Evolutionary conservation across 2,113 vertebrate genomes (phyloP).

Genomic region (Osmerus mordax): DNA sequence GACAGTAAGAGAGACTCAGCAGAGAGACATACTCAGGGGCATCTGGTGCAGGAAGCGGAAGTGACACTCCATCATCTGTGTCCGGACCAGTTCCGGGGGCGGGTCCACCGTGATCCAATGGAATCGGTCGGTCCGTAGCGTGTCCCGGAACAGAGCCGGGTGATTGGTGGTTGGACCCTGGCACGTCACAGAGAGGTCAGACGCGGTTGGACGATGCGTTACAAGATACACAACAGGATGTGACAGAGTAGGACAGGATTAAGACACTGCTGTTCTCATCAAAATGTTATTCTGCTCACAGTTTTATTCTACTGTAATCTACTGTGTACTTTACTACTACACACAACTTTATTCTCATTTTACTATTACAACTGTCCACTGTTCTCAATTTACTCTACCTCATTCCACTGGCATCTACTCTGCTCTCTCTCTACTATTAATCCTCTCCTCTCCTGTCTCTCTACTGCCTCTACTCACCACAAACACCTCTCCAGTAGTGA

Average conservation of each 20-base stretch:
- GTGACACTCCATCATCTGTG: slow-evolving; percentile 94
- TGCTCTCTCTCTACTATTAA: no score
- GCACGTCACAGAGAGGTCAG: not conserved
- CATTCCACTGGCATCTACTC: no score
- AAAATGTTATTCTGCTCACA: no score
- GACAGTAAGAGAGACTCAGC: not conserved
- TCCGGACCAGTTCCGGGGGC: slow-evolving; percentile 71
- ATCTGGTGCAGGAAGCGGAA: slow-evolving; percentile 92
- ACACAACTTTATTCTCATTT: no score
- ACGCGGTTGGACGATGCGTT: not conserved
- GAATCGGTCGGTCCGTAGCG: slow-evolving; percentile 80
- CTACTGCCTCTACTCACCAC: slow-evolving; percentile 76
- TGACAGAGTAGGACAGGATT: not conserved
- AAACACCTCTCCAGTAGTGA: slow-evolving; percentile 78
- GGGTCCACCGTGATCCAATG: slow-evolving; percentile 90
- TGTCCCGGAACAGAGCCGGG: slow-evolving; percentile 85
- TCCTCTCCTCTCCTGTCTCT: no score
- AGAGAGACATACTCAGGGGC: slow-evolving; percentile 75
- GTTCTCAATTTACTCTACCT: no score
- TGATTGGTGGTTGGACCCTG: slow-evolving; percentile 86
- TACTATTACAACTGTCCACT: no score
- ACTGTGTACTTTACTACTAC: no score
- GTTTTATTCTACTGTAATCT: no score
- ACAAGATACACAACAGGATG: not conserved
- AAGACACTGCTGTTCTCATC: no score